phyloP scores from a whole-genome alignment of 2,113 vertebrate species.

The Sander vitreus region DNA sequence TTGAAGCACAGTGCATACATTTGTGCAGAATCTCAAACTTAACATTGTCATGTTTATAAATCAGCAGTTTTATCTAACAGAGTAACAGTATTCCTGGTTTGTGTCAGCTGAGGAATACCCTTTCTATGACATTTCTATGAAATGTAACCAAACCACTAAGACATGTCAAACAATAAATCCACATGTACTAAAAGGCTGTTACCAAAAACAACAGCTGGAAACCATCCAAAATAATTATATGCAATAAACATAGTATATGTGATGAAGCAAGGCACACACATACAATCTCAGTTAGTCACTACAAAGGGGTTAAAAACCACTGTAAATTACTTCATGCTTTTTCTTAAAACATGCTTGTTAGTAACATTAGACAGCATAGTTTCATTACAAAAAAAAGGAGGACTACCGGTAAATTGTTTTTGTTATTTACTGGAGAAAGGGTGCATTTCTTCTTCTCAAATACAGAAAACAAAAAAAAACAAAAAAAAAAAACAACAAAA shows the following conservation, averaged over 20 bases:
- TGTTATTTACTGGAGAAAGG: constrained; percentile 25
- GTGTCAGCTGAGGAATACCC: neutral
- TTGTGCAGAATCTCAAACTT: constrained; percentile 3
- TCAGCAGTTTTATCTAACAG: constrained; percentile 22
- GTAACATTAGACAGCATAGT: constrained; percentile 57
- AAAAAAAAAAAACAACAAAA: neutral
- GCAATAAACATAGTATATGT: constrained; percentile 51
- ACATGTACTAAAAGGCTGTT: constrained; percentile 14
- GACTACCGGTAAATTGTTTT: neutral
- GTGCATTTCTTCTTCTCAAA: constrained; percentile 22
- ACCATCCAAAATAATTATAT: constrained; percentile 35
- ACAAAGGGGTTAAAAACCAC: constrained; percentile 35
- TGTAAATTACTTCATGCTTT: constrained; percentile 67
- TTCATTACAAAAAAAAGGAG: constrained; percentile 25
- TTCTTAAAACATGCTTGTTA: constrained; percentile 75
- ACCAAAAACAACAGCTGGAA: neutral
- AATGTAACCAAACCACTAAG: constrained; percentile 35
- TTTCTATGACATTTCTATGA: constrained; percentile 8
- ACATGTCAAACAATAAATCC: constrained; percentile 36
- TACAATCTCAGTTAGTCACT: constrained; percentile 63
- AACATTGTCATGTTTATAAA: constrained; percentile 14
- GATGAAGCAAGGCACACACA: constrained; percentile 70
- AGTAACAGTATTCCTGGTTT: neutral
- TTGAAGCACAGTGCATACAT: neutral
- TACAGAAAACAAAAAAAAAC: constrained; percentile 13